A percentile compares a stretch with the other conserved stretches of the same genome.
These are phyloP conservation scores for Zootermopsis nevadensis DNA, from an alignment of 2,888 invertebrate genomes.

Conservation along the genomic window DNA sequence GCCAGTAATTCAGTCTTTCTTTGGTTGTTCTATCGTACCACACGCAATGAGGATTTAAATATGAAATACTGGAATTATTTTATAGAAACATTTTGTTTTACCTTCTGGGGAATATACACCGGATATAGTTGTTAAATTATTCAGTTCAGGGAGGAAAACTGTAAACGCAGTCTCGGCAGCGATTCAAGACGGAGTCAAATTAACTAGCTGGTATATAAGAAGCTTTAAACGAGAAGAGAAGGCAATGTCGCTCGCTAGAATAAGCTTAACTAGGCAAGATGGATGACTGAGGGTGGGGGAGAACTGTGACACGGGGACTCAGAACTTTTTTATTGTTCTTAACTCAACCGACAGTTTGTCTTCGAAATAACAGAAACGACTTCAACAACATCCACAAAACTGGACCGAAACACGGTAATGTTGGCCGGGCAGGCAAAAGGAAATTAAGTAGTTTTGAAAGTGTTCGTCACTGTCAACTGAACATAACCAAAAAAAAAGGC, in stretches of 20 bases:
- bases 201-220: conserved; percentile 14
- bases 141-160: not conserved
- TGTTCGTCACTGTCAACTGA: too few relatives aligned
- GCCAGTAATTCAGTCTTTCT: too few relatives aligned
- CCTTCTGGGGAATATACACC: not conserved
- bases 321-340: not conserved
- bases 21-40: too few relatives aligned
- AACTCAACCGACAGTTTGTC: conserved; percentile 21
- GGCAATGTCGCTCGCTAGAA: not conserved
- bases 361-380: not conserved
- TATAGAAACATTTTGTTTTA: not conserved
- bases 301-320: not conserved
- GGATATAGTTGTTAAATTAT: not conserved
- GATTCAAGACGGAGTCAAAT: not conserved
- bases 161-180: not conserved
- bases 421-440: too few relatives aligned
- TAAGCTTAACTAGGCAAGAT: conserved; percentile 29
- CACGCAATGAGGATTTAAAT: too few relatives aligned
- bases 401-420: not conserved
- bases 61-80: too few relatives aligned
- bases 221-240: conserved; percentile 2
- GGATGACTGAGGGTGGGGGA: not conserved
- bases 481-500: too few relatives aligned
- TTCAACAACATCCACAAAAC: not conserved
- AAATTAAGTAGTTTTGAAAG: too few relatives aligned